Conservation (phyloP, 2,797 vertebrate genomes). For the Peromyscus aztecus region DNA sequence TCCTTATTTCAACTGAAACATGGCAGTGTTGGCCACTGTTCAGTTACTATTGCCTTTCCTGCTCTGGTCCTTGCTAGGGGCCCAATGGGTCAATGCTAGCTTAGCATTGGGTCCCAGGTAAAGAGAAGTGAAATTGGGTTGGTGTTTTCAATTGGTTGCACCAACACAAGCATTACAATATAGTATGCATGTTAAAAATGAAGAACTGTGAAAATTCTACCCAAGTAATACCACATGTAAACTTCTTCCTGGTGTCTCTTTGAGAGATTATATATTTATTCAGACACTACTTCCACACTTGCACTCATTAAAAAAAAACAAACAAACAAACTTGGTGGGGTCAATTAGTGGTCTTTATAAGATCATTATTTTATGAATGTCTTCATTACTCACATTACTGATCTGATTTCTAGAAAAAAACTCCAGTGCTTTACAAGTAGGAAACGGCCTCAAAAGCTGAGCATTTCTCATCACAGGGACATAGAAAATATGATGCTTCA, state of each 20-base stretch:
- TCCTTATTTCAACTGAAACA: neutral
- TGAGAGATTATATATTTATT: neutral
- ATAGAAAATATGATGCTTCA: neutral
- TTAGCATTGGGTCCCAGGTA: neutral
- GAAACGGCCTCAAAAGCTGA: conserved; percentile 52
- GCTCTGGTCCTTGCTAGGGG: neutral
- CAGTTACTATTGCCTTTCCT: neutral
- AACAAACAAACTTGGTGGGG: neutral
- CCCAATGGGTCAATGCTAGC: neutral
- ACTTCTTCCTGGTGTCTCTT: neutral
- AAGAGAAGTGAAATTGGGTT: neutral
- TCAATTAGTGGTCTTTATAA: conserved; percentile 15
- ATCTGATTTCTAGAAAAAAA: conserved; percentile 19
- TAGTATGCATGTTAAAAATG: neutral
- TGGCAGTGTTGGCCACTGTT: neutral
- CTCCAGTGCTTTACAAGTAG: conserved; percentile 23
- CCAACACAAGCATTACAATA: neutral
- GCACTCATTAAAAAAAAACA: neutral
- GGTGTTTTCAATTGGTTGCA: neutral
- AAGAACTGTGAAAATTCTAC: neutral
- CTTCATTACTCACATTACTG: neutral
- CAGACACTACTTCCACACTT: neutral
- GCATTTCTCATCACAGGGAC: neutral
- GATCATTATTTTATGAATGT: conserved; percentile 21
- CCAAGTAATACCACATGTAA: neutral